Evolutionary conservation across 1,140 invertebrate genomes (phyloP).

Genomic region (Bombus waltoni): DNA sequence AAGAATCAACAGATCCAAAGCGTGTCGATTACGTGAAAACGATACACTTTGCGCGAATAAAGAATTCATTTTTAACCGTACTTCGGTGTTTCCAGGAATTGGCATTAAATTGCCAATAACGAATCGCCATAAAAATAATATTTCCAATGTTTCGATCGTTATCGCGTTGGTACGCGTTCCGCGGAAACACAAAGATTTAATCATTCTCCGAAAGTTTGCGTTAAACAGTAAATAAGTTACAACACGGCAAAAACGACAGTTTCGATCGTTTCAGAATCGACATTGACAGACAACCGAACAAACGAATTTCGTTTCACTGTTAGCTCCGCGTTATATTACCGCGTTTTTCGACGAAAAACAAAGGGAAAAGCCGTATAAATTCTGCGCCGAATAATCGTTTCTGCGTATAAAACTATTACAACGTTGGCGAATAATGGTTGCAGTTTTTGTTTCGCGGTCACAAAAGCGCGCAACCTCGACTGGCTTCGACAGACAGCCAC

Average conservation of each 20-base stretch:
- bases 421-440: constrained; percentile 1
- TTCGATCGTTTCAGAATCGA: not conserved
- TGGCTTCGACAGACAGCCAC: no score
- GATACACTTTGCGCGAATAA: no score
- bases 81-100: no score
- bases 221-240: not conserved
- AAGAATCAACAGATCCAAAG: no score
- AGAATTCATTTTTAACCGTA: no score
- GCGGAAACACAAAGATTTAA: no score
- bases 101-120: no score
- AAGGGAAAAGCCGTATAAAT: not conserved
- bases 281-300: no score
- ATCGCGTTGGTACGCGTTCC: no score
- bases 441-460: not conserved
- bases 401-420: not conserved
- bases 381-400: not conserved
- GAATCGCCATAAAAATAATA: no score
- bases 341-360: not conserved
- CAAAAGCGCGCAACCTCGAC: not conserved
- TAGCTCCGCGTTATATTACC: not conserved
- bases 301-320: not conserved
- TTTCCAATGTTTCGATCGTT: no score
- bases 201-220: not conserved
- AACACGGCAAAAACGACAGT: not conserved
- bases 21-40: no score